These are phyloP conservation scores for Dromius quadrimaculatus DNA, from an alignment of 2,888 invertebrate species.

Conservation along the genomic window DNA sequence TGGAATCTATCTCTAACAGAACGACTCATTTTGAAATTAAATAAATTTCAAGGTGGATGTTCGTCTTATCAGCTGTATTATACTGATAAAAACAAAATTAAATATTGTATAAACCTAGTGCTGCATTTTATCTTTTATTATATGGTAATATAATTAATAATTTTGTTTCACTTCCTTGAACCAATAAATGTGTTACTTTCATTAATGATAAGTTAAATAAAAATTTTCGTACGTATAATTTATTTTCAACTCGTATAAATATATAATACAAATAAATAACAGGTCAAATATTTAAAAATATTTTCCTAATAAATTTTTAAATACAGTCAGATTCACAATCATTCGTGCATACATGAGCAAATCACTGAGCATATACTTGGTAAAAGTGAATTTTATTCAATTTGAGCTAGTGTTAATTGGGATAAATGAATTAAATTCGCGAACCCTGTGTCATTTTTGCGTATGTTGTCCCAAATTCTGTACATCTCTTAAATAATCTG, in stretches of 20 bases:
- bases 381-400: neutral
- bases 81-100: constrained; percentile 29
- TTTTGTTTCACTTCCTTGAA: too few species aligned
- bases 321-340: constrained; percentile 34
- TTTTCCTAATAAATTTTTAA: constrained; percentile 4
- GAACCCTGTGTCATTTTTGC: constrained; percentile 58
- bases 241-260: constrained; percentile 52
- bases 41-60: neutral
- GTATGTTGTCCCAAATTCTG: constrained; percentile 53
- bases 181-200: neutral
- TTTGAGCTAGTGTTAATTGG: constrained; percentile 48
- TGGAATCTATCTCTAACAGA: constrained; percentile 50
- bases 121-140: too few species aligned
- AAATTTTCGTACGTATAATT: constrained; percentile 32
- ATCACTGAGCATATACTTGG: neutral
- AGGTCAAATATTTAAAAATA: constrained; percentile 38
- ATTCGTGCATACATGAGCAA: neutral
- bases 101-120: neutral
- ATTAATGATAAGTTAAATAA: neutral
- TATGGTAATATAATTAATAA: too few species aligned
- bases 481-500: constrained; percentile 67
- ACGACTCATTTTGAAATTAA: constrained; percentile 29
- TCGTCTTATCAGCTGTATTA: constrained; percentile 13
- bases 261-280: constrained; percentile 51
- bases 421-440: constrained; percentile 57